Conservation (phyloP, 1,140 invertebrate species). For the Drosophila busckii region DNA sequence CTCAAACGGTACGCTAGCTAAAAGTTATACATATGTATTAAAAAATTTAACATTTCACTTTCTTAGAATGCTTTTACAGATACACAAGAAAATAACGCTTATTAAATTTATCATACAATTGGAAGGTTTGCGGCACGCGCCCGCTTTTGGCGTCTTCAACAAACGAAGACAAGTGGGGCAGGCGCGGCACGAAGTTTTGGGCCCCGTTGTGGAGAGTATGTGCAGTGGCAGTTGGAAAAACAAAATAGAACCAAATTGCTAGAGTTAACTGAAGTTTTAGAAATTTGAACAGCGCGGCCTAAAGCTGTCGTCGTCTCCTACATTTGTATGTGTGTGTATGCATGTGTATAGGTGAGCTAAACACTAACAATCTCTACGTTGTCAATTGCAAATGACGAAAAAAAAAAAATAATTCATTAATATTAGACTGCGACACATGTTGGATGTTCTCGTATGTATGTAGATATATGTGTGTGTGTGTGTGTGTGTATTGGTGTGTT, state of each 20-base stretch:
- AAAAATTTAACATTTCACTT: conserved; percentile 5
- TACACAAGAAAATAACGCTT: conserved; percentile 21
- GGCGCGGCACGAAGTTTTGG: conserved; percentile 5
- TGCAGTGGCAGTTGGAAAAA: conserved; percentile 10
- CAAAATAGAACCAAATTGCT: conserved; percentile 16
- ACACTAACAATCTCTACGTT: conserved; percentile 59
- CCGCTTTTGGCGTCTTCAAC: conserved; percentile 54
- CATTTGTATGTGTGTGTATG: no score
- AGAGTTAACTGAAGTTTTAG: conserved; percentile 11
- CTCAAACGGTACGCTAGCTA: conserved; percentile 17
- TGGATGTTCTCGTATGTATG: conserved; percentile 29
- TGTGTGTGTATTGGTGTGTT: conserved; percentile 14
- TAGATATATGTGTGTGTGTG: conserved; percentile 6
- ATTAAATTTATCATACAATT: conserved; percentile 54
- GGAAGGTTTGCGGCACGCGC: conserved; percentile 23
- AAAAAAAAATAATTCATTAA: conserved; percentile 45
- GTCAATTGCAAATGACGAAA: conserved; percentile 28
- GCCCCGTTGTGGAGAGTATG: background rate
- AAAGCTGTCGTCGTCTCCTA: background rate
- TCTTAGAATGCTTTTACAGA: conserved; percentile 1
- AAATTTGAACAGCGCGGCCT: conserved; percentile 6
- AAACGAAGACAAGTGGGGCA: conserved; percentile 54
- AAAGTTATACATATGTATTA: conserved; percentile 8
- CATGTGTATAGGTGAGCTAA: conserved; percentile 16
- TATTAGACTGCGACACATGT: conserved; percentile 32